Base-by-base conservation (phyloP, 2,888 invertebrate species). In the Pyrrhosoma nymphula region DNA sequence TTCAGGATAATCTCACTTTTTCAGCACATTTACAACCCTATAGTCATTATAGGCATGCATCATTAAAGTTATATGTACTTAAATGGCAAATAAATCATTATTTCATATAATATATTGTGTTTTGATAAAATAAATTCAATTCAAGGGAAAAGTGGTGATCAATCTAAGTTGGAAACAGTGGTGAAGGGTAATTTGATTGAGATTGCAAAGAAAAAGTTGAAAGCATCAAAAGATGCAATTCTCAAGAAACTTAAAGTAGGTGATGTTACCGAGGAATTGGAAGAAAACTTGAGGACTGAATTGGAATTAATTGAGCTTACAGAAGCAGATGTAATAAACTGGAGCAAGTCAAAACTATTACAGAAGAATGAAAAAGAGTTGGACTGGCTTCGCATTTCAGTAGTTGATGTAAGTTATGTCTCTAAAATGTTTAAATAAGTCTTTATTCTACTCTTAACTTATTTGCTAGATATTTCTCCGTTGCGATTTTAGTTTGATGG, bases 301-400 rank as follows among this genome's bases (percentile, higher is more conserved):
- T n/a, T 69, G 14, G 47, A 93, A n/a, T 47, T 35, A 12, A 39
- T 75, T 69, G 93, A 93, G 23, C 35, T 12, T 69, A 47, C 6
- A 55, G 69, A 39, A 1, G 12, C 47, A n/a, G 26, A 93, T 69
- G 35, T 93, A 20, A 47, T 23, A 14, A 39, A 26, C 47, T 16
- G n/a, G 18, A 55, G 14, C n/a, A 93, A 39, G 18, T n/a, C 56
- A 26, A n/a, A 75, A 47, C 69, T 93, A 47, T 75, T 93, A n/a
- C 8, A 69, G 55, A n/a, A 55, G 3, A 93, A 93, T 69, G n/a
- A 47, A 26, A 47, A 93, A 47, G 93, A 93, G 26, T 69, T 93
- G 47, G 93, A 93, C n/a, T 93, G 93, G 93, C 93, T 93, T 47
- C 93, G 93, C 14, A 93, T 93, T 8, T 93, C 93, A 63, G 93